Percentiles rank a stretch among this genome's conserved stretches.
Evolutionary conservation across 2,888 invertebrate genomes (phyloP).

Genomic region (Azorinus chamasolen): DNA sequence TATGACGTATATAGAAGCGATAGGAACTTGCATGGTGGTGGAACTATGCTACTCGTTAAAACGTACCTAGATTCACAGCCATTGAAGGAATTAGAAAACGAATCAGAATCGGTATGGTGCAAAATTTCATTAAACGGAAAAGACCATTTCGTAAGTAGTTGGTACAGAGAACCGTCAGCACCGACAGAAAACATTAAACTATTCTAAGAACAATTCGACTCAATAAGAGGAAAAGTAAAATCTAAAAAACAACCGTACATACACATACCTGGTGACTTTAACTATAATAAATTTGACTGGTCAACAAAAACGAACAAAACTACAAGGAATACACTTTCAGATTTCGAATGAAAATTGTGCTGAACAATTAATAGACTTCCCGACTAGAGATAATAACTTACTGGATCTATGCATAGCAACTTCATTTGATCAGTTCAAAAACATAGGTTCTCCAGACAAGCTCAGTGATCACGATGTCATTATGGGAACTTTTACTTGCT

Average conservation of each 20-base stretch:
- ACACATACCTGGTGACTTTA: neutral
- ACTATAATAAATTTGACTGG: neutral
- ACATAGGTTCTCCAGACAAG: neutral
- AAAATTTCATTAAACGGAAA: slow-evolving; percentile 9
- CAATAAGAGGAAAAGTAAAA: neutral
- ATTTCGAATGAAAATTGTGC: slow-evolving; percentile 3
- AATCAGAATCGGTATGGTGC: slow-evolving; percentile 1
- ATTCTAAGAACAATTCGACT: neutral
- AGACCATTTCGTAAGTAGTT: slow-evolving; percentile 4
- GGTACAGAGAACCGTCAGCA: slow-evolving; percentile 7
- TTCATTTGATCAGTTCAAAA: neutral
- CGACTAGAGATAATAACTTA: neutral
- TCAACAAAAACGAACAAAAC: neutral
- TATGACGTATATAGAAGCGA: too few species aligned
- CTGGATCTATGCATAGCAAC: neutral
- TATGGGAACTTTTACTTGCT: neutral
- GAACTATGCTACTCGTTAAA: too few species aligned
- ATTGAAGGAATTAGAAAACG: too few species aligned
- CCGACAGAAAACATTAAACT: neutral
- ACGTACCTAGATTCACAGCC: too few species aligned
- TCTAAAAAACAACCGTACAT: neutral
- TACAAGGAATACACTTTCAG: neutral
- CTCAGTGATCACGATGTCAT: slow-evolving; percentile 1
- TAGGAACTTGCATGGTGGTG: too few species aligned
- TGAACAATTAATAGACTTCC: slow-evolving; percentile 3